A percentile compares a stretch with the other conserved stretches of the same genome.
These are phyloP conservation scores for Uria aalge DNA, from an alignment of 2,113 vertebrate genomes.

Conservation along the genomic window DNA sequence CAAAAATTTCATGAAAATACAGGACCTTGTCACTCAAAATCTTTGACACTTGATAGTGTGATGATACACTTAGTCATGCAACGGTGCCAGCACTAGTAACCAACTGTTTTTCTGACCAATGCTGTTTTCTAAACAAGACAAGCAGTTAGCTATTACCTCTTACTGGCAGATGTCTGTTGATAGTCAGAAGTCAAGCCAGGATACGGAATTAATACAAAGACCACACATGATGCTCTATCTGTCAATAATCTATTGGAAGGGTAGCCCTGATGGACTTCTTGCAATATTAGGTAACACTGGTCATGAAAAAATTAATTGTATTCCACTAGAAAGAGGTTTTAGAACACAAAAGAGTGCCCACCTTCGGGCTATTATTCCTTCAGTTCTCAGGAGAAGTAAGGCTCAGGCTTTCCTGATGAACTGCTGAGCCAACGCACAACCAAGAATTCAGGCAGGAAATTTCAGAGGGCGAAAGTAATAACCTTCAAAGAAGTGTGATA, in stretches of 20 bases:
- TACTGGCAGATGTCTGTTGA: not conserved
- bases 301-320: not conserved
- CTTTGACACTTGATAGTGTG: not conserved
- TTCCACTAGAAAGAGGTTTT: not conserved
- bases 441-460: not conserved
- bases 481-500: not conserved
- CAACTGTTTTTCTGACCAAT: not conserved
- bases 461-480: not conserved
- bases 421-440: not conserved
- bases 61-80: not conserved
- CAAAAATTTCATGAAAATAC: not conserved
- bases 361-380: not conserved
- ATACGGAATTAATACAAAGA: not conserved
- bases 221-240: not conserved
- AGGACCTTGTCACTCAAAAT: not conserved
- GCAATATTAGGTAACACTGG: not conserved
- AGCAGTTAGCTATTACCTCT: not conserved
- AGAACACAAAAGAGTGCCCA: not conserved
- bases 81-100: not conserved
- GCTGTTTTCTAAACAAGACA: not conserved
- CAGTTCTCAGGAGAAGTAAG: not conserved
- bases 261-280: not conserved
- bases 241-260: not conserved
- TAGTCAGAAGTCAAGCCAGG: not conserved
- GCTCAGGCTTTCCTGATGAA: not conserved